Evolutionary conservation across 2,797 vertebrate species (phyloP).

Genomic region (Tachyglossus aculeatus): DNA sequence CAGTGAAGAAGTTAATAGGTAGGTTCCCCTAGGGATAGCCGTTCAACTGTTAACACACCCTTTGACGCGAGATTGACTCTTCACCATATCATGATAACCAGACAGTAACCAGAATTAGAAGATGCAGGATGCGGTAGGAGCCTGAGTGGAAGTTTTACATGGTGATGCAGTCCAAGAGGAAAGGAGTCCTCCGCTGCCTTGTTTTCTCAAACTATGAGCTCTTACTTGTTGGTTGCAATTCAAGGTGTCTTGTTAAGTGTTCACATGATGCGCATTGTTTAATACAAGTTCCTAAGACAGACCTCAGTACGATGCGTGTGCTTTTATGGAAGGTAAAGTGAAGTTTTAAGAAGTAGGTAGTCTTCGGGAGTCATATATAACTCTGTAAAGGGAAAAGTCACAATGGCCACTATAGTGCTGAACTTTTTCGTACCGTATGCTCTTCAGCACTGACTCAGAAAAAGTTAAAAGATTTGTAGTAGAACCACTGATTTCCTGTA

Average conservation of each 20-base stretch:
- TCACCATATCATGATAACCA: conserved; percentile 14
- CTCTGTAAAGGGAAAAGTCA: conserved; percentile 39
- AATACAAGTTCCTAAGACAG: conserved; percentile 32
- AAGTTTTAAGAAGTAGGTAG: conserved; percentile 32
- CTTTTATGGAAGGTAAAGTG: conserved; percentile 14
- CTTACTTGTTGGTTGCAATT: conserved; percentile 2
- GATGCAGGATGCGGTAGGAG: conserved; percentile 28
- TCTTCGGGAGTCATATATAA: conserved; percentile 29
- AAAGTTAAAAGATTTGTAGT: conserved; percentile 47
- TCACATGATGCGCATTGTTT: conserved; percentile 1
- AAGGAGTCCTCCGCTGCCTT: conserved; percentile 2
- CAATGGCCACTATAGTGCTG: conserved; percentile 23
- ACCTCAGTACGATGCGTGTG: conserved; percentile 17
- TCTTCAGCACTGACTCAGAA: conserved; percentile 42
- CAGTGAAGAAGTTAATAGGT: conserved; percentile 42
- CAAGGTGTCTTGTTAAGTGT: conserved; percentile 6
- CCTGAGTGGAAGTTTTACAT: conserved; percentile 9
- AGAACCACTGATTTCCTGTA: conserved; percentile 46
- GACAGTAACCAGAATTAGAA: conserved; percentile 37
- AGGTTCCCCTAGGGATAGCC: conserved; percentile 57
- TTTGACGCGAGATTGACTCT: conserved; percentile 36
- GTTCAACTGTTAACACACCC: conserved; percentile 23
- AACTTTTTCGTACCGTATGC: conserved; percentile 39
- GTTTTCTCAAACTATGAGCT: conserved; percentile 5
- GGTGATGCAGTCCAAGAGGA: conserved; percentile 48